Conservation (phyloP, 2,888 invertebrate species). For the Dorcus hopei region DNA sequence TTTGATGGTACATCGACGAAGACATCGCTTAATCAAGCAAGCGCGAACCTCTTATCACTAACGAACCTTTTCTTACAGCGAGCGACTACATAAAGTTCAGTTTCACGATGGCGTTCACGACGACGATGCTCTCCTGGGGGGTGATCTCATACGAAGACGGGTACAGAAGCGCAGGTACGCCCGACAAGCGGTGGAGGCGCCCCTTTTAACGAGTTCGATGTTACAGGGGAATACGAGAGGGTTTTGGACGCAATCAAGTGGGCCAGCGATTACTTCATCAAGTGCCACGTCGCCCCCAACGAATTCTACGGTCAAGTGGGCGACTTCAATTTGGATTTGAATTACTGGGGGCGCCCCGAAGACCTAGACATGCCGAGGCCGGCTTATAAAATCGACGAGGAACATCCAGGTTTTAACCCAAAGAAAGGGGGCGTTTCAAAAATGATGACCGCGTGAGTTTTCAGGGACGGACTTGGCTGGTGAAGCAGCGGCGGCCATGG, state of each 20-base stretch:
- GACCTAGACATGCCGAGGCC: slow-evolving; percentile 58
- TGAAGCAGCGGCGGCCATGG: slow-evolving; percentile 59
- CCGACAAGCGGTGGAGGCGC: neutral
- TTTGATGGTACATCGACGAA: slow-evolving; percentile 51
- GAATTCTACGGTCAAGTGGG: slow-evolving; percentile 59
- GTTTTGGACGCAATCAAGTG: slow-evolving; percentile 53
- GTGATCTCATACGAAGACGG: slow-evolving; percentile 52
- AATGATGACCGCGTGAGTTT: neutral
- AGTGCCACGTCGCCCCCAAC: slow-evolving; percentile 53
- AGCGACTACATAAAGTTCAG: slow-evolving; percentile 59
- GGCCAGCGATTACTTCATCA: slow-evolving; percentile 60
- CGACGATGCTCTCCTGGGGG: slow-evolving; percentile 56
- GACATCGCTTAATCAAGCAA: no score
- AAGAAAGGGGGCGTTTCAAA: neutral
- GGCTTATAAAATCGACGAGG: slow-evolving; percentile 55
- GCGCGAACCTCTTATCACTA: no score
- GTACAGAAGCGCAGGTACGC: slow-evolving; percentile 47
- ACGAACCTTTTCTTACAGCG: slow-evolving; percentile 40
- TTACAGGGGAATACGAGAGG: slow-evolving; percentile 47
- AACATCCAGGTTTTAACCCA: slow-evolving; percentile 50
- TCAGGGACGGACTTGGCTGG: slow-evolving; percentile 59
- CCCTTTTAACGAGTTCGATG: neutral
- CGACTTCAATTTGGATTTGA: slow-evolving; percentile 56
- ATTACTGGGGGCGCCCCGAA: slow-evolving; percentile 62
- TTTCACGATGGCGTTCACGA: slow-evolving; percentile 56